These are phyloP conservation scores for Proales similis DNA, from an alignment of 1,140 invertebrate genomes.

Conservation along the genomic window DNA sequence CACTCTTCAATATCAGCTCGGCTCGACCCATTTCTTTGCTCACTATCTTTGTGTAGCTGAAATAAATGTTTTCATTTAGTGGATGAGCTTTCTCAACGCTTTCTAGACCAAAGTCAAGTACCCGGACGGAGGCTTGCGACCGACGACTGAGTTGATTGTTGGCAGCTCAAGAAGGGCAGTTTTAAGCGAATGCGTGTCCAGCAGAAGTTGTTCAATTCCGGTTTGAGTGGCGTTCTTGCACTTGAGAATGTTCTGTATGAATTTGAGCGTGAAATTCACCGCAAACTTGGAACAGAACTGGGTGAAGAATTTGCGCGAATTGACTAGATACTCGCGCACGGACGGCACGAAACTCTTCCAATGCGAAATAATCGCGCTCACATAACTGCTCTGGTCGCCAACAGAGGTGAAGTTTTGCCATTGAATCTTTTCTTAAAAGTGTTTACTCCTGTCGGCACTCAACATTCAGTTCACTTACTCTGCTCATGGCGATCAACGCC, in stretches of 20 bases:
- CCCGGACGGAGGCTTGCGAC: conserved; percentile 23
- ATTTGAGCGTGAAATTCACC: conserved; percentile 88
- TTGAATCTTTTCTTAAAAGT: neutral
- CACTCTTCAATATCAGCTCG: conserved; percentile 72
- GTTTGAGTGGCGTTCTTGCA: conserved; percentile 82
- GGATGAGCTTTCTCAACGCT: conserved; percentile 61
- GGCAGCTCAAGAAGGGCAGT: conserved; percentile 89
- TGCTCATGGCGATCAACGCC: conserved; percentile 80
- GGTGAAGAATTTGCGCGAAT: conserved; percentile 93
- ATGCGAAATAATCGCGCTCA: conserved; percentile 77
- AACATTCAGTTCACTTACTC: conserved; percentile 55
- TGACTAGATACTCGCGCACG: conserved; percentile 81
- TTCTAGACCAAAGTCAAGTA: neutral
- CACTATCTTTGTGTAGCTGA: conserved; percentile 71
- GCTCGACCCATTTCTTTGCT: conserved; percentile 94
- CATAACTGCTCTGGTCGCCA: conserved; percentile 91
- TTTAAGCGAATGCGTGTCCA: conserved; percentile 95
- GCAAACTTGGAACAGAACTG: conserved; percentile 92
- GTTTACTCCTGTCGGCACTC: neutral
- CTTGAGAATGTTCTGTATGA: conserved; percentile 82
- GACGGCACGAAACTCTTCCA: conserved; percentile 78
- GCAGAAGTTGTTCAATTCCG: conserved; percentile 84
- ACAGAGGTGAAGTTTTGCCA: conserved; percentile 87
- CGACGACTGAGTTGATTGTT: conserved; percentile 66
- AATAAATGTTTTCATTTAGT: conserved; percentile 54